Evolutionary conservation across 2,888 invertebrate species (phyloP).

Genomic region (Hipparchia sbordonii): DNA sequence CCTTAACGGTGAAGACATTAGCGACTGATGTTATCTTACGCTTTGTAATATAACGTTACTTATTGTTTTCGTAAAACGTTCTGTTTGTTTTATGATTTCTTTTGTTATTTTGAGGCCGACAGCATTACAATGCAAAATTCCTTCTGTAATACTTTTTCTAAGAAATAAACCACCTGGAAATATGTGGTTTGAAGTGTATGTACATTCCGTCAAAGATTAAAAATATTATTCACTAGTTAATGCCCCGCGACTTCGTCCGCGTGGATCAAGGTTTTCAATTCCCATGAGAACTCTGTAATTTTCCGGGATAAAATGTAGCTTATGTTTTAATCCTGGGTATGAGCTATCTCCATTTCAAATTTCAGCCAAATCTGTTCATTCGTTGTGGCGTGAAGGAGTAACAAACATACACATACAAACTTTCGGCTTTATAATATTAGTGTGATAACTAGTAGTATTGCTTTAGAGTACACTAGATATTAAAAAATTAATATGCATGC

Average conservation of each 20-base stretch:
- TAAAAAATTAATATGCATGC: slow-evolving; percentile 3
- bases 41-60: background rate
- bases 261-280: no score
- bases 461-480: background rate
- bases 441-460: background rate
- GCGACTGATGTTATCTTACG: background rate
- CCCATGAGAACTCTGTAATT: no score
- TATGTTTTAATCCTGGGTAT: no score
- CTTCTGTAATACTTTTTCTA: slow-evolving; percentile 5
- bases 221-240: no score
- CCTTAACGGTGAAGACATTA: slow-evolving; percentile 8
- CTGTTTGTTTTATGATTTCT: slow-evolving; percentile 1
- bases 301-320: no score
- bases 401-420: no score
- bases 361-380: no score
- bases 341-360: no score
- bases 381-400: no score
- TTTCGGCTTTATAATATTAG: no score
- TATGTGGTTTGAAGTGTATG: background rate
- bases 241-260: no score
- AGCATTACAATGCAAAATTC: slow-evolving; percentile 7
- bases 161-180: background rate
- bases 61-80: slow-evolving; percentile 7
- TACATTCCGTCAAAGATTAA: background rate
- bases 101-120: slow-evolving; percentile 2